Evolutionary conservation across 2,797 vertebrate genomes (phyloP), one percentile per base, ranked within the genome.

Genomic region (Carapus acus): DNA sequence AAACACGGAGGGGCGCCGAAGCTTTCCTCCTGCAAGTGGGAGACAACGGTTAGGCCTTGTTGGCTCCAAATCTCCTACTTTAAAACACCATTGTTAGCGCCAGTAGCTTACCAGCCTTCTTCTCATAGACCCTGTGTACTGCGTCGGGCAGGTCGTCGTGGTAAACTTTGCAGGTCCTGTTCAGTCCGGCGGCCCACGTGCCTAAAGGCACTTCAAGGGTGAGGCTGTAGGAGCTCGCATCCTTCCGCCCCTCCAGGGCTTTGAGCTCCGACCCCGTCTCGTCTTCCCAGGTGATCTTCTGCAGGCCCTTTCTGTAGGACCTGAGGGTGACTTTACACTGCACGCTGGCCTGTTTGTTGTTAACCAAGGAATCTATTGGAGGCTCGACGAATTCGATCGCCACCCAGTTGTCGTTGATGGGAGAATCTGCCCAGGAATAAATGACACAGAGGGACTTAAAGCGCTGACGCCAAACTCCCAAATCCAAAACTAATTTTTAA

Each of bases 1-100:
- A 63, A 76, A 87, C 50, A 87, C 82, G 14, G 78, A 65, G 6
- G 86, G 87, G 37, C 47, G 54, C 21, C 19, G 36, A 29, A 0
- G 0, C 1, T 0, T 0, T 55, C 3, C 17, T 62, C 62, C 87
- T 89, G 79, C 42, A 85, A 81, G 72, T 27, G 77, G 45, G 58
- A 80, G 54, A 82, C 31, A 64, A 72, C 39, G 70, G 23, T 83
- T 70, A 81, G 52, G 23, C 17, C 34, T n/a, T 65, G 29, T 33
- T 23, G n/a, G 4, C 9, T 17, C 44, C 33, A 55, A 43, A 2
- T 34, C 9, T 9, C 14, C 31, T 31, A 7, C 14, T n/a, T 20
- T 20, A 43, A 22, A 33, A 41, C 20, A 23, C n/a, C 43, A 51
- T 38, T 38, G 14, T 7, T 20, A 4, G 42, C 22, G 24, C 11